Evolutionary conservation across 1,140 invertebrate genomes (phyloP), one percentile per base, ranked within the genome.

Genomic region (Rhizoglyphus robini): DNA sequence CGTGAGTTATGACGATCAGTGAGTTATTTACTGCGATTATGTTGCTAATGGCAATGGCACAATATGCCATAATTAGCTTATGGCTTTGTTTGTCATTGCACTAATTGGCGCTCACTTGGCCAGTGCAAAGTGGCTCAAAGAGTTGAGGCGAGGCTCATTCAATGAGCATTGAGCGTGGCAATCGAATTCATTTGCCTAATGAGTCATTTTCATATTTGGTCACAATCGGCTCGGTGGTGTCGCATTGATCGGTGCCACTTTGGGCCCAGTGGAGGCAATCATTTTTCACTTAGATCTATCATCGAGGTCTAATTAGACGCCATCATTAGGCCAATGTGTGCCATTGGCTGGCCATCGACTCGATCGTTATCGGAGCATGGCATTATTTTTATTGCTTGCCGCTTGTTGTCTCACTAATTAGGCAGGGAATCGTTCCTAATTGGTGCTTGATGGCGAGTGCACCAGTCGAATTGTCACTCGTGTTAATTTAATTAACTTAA

Each of bases 401-500:
- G 8, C 51, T 27, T 54, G 51, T 54, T 54, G 8, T 32, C 23
- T 23, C 31, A 27, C 51, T 54, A 54, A 54, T 54, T 54, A 54
- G 51, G 8, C 51, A 20, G 20, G 8, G 31, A 54, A 27, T 32
- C 8, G 15, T 32, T 15, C 5, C 20, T 54, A 54, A 54, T 54
- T 54, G 51, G 51, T 54, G 51, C 51, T 54, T 20, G 51, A 54
- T 54, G 51, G 51, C 51, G 23, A 8, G 20, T 8, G 20, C 20
- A 54, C 51, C 51, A 54, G 8, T 32, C 23, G 23, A 54, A 8
- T 54, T 54, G 51, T 54, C 8, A 20, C 51, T 54, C 23, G 8
- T 54, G 23, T 20, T 54, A 54, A 54, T 54, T 54, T 54, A 32
- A 54, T 54, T 54, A 54, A 54, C 51, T 54, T 54, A 54, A 54